Conservation (phyloP, 92 coral and sea anemone species). For the Micromussa lordhowensis region DNA sequence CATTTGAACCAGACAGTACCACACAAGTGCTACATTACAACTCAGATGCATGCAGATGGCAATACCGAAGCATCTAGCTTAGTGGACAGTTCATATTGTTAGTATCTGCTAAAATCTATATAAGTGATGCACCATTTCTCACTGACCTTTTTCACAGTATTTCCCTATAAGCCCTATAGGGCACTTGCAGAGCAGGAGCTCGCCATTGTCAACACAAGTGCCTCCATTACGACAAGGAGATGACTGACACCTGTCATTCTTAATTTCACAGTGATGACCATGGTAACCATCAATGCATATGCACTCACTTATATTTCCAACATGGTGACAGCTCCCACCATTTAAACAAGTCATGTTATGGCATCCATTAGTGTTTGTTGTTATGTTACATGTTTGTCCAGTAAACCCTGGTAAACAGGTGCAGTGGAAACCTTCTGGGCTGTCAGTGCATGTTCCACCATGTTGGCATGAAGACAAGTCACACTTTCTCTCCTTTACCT, state of each 20-base stretch:
- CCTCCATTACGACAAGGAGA: slow-evolving; percentile 76
- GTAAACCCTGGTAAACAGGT: slow-evolving; percentile 64
- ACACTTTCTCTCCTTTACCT: slow-evolving; percentile 56
- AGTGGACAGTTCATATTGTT: no score
- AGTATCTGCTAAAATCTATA: no score
- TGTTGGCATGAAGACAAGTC: slow-evolving; percentile 59
- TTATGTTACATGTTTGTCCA: slow-evolving; percentile 65
- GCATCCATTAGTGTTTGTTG: slow-evolving; percentile 49
- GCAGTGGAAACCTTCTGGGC: slow-evolving; percentile 55
- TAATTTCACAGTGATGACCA: slow-evolving; percentile 71
- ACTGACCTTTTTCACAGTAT: slow-evolving; percentile 68
- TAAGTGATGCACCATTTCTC: background rate
- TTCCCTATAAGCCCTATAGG: slow-evolving; percentile 69
- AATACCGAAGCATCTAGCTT: no score
- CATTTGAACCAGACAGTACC: no score
- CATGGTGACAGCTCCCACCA: slow-evolving; percentile 69
- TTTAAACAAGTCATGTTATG: slow-evolving; percentile 56
- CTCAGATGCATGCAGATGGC: no score
- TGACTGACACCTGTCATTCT: slow-evolving; percentile 77
- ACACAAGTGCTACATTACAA: no score
- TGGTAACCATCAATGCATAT: slow-evolving; percentile 74
- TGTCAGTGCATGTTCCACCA: slow-evolving; percentile 60
- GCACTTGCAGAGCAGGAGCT: slow-evolving; percentile 72
- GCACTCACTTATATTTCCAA: slow-evolving; percentile 58
- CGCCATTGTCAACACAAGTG: slow-evolving; percentile 76